Base-by-base conservation (phyloP, 1,140 invertebrate genomes). In the Drosophila teissieri region DNA sequence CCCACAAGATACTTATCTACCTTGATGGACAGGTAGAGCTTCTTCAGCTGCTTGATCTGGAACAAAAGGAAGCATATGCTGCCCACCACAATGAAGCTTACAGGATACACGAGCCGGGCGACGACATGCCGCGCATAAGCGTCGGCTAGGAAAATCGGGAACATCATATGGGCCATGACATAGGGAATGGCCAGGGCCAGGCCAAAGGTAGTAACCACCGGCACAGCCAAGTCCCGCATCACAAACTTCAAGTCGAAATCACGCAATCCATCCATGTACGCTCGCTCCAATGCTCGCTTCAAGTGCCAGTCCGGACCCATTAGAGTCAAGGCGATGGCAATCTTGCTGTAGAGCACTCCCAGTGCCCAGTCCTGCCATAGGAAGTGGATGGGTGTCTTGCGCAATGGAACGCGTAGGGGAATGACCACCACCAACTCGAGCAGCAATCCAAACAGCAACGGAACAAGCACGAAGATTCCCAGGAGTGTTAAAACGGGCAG, bases 1-100 rank as follows among this genome's bases (percentile, higher is more conserved):
- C 98, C 98, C 3, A 99, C 98, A 24, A 99, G 94, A 93, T 99
- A 99, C 93, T 99, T 99, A 92, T 99, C 98, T 93, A 99, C 99
- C 93, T 99, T 99, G 90, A 99, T 99, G 93, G 99, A 98, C 91
- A 99, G 97, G 91, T 99, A 99, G 0, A 99, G 94, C 83, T 97
- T 96, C 80, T 95, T 95, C 92, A 99, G 98, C 91, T 99, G 98
- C 58, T 96, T 95, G 37, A 98, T 95, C 93, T 95, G 93, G 90
- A 97, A 95, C 55, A 95, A 93, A 48, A 97, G 94, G 49, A 98
- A 94, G 45, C 95, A 94, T 46, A 94, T 93, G 37, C 96, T 92
- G 6, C 96, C 89, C 42, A 94, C 94, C 12, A 96, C 93, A 45
- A 99, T 92, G 27, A 98, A 93, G 42, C 98, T 93, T 69, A 96